These are phyloP conservation scores for Neotoma lepida DNA, from an alignment of 2,113 vertebrate genomes.

Conservation along the genomic window DNA sequence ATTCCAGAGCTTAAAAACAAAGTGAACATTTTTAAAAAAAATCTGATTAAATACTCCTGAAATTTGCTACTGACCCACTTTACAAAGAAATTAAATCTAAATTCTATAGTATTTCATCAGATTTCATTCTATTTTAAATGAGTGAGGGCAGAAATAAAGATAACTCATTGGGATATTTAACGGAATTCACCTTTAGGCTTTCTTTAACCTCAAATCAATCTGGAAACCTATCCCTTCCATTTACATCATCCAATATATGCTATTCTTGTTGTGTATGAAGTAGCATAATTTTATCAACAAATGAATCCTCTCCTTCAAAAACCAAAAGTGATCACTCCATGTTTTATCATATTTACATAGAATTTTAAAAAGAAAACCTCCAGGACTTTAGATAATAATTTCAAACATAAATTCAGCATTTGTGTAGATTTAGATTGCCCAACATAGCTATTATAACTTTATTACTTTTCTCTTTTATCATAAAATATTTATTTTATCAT, in stretches of 20 bases:
- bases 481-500: constrained; percentile 45
- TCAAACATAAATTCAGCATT: constrained; percentile 16
- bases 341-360: background rate
- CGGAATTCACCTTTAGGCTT: constrained; percentile 16
- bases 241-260: background rate
- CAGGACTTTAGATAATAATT: constrained; percentile 37
- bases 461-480: constrained; percentile 25
- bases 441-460: constrained; percentile 23
- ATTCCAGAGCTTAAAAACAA: constrained; percentile 63
- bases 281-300: background rate
- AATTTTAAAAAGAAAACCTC: background rate
- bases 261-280: constrained; percentile 23
- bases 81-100: constrained; percentile 60
- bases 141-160: constrained; percentile 32
- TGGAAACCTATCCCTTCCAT: background rate
- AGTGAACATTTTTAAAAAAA: background rate
- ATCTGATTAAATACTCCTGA: constrained; percentile 40
- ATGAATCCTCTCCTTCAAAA: constrained; percentile 18
- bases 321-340: background rate
- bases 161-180: background rate
- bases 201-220: constrained; percentile 9
- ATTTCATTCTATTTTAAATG: constrained; percentile 59
- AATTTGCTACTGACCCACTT: constrained; percentile 63
- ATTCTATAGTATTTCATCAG: constrained; percentile 55
- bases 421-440: constrained; percentile 26